phyloP scores from a whole-genome alignment of 2,113 vertebrate species.

The Poeciliopsis turrubarensis region DNA sequence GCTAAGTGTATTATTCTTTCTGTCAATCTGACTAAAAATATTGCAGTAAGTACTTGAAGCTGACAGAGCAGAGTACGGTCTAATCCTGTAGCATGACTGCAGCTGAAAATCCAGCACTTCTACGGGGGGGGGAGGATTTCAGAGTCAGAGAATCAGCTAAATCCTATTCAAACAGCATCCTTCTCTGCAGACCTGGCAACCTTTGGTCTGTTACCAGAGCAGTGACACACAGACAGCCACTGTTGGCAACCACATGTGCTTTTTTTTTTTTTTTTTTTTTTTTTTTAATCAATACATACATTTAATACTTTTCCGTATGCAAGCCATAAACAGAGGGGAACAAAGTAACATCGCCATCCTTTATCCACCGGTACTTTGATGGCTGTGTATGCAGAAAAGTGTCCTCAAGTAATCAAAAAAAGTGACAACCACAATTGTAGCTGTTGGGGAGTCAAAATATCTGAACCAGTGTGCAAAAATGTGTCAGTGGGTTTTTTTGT shows the following conservation, averaged over 20 bases:
- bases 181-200: conserved; percentile 70
- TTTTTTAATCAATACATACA: too few relatives aligned
- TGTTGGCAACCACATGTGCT: conserved; percentile 51
- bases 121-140: conserved; percentile 43
- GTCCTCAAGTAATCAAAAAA: conserved; percentile 15
- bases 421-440: conserved; percentile 21
- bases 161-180: conserved; percentile 71
- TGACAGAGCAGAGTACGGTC: conserved; percentile 63
- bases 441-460: conserved; percentile 4
- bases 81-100: conserved; percentile 71
- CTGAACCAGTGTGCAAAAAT: conserved; percentile 5
- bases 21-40: conserved; percentile 67
- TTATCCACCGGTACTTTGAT: conserved; percentile 13
- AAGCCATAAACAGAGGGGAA: too few relatives aligned
- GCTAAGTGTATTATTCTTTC: conserved; percentile 46
- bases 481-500: conserved; percentile 8
- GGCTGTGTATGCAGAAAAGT: conserved; percentile 21
- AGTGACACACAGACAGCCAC: conserved; percentile 50
- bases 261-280: too few relatives aligned
- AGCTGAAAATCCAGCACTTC: conserved; percentile 64
- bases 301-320: too few relatives aligned
- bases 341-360: too few relatives aligned
- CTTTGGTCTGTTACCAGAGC: conserved; percentile 46
- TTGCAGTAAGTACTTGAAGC: conserved; percentile 59
- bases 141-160: conserved; percentile 55